A percentile compares a stretch with the other conserved stretches of the same genome.
phyloP scores from a whole-genome alignment of 2,113 vertebrate species.

The Perognathus longimembris region DNA sequence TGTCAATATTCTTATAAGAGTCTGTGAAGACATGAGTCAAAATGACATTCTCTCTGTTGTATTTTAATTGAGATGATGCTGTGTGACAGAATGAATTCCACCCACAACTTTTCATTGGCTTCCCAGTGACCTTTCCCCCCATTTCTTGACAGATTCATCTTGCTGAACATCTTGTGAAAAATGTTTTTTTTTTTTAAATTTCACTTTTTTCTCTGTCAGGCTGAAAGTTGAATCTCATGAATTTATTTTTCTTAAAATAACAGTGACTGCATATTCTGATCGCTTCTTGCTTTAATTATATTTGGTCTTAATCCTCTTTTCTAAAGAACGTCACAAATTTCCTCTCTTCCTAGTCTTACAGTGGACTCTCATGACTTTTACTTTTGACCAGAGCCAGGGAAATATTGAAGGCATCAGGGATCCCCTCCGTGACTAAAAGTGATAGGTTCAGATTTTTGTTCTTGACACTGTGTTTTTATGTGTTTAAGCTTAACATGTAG shows the following conservation, averaged over 20 bases:
- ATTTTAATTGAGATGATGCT: constrained; percentile 85
- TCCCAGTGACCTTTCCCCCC: constrained; percentile 81
- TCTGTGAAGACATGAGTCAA: constrained; percentile 74
- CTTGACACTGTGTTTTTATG: background rate
- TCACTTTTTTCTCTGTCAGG: constrained; percentile 69
- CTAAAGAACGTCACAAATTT: constrained; percentile 26
- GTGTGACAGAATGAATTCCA: constrained; percentile 75
- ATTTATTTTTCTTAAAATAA: constrained; percentile 81
- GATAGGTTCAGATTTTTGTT: background rate
- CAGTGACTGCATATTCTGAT: constrained; percentile 75
- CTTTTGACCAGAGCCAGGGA: background rate
- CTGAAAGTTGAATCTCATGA: constrained; percentile 83
- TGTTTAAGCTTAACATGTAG: background rate
- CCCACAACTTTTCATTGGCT: constrained; percentile 80
- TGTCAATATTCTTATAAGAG: constrained; percentile 75
- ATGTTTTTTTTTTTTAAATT: constrained; percentile 67
- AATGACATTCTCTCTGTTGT: constrained; percentile 80
- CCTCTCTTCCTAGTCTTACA: background rate
- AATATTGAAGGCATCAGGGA: background rate
- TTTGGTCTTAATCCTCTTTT: constrained; percentile 30
- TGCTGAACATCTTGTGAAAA: constrained; percentile 80
- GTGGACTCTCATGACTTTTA: background rate
- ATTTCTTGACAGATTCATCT: constrained; percentile 83
- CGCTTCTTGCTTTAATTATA: constrained; percentile 59
- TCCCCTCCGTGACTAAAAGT: background rate